phyloP scores from a whole-genome alignment of 2,113 vertebrate genomes.

The Phainopepla nitens region DNA sequence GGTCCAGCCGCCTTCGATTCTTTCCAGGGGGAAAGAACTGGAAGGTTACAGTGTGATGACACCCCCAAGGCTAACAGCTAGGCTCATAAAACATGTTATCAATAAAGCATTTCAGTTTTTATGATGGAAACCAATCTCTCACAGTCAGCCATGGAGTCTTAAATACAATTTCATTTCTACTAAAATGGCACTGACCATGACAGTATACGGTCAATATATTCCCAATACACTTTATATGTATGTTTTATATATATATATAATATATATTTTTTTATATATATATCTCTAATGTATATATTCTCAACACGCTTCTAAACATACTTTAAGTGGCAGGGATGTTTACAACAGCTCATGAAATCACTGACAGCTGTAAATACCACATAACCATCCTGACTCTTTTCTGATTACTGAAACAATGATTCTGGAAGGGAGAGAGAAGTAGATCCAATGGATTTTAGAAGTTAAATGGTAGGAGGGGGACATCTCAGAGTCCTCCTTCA shows the following conservation, averaged over 20 bases:
- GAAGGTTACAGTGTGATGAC: constrained; percentile 40
- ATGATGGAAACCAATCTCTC: constrained; percentile 45
- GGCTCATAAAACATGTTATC: constrained; percentile 41
- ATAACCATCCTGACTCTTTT: background rate
- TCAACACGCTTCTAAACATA: background rate
- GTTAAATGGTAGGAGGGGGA: background rate
- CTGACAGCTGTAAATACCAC: constrained; percentile 17
- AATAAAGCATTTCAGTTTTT: constrained; percentile 60
- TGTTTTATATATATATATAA: no score
- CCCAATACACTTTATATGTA: background rate
- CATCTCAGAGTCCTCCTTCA: background rate
- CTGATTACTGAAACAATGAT: background rate
- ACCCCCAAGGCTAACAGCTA: constrained; percentile 21
- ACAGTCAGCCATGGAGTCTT: constrained; percentile 1
- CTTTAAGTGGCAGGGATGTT: constrained; percentile 31
- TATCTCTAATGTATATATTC: background rate
- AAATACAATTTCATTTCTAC: constrained; percentile 20
- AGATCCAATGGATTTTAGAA: background rate
- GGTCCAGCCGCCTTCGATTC: background rate
- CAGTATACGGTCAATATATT: background rate
- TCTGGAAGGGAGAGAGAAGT: background rate
- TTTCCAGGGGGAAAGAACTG: constrained; percentile 14
- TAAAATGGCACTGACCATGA: background rate
- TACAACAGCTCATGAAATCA: constrained; percentile 23
- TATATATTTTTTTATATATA: no score